These are phyloP conservation scores for Rhinoptilus africanus DNA, from an alignment of 2,113 vertebrate species.

Conservation along the genomic window DNA sequence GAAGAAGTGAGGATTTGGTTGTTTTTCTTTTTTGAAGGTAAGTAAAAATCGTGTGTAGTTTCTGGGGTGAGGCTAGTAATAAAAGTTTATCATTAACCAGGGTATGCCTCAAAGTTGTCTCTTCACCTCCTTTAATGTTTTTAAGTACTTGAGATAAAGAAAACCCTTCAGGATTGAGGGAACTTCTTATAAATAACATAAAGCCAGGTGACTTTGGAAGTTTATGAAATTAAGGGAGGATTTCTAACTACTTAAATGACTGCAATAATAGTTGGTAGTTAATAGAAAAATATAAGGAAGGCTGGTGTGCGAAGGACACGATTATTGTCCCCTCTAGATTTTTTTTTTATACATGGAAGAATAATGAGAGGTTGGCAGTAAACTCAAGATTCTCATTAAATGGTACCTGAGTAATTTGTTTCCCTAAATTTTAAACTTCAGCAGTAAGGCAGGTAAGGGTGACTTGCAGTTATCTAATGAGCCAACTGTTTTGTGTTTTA, in stretches of 20 bases:
- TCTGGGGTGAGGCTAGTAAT: background rate
- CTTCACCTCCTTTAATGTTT: background rate
- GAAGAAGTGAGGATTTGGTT: background rate
- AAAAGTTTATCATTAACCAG: slow-evolving; percentile 25
- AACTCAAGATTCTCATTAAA: background rate
- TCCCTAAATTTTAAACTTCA: background rate
- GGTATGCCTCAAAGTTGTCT: background rate
- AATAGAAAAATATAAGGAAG: background rate
- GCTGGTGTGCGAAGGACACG: rapidly evolving
- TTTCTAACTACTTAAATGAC: background rate
- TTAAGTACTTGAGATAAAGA: background rate
- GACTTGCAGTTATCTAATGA: background rate
- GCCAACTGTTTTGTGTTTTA: background rate
- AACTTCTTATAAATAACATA: background rate
- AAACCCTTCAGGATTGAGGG: background rate
- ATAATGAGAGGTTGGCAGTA: background rate
- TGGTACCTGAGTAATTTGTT: background rate
- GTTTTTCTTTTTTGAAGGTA: background rate
- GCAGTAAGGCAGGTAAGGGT: background rate
- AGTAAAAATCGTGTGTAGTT: background rate
- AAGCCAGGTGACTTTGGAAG: background rate
- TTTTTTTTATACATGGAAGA: background rate
- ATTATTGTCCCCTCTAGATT: background rate
- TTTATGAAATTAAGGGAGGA: background rate
- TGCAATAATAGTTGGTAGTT: background rate